Evolutionary conservation across 2,797 vertebrate genomes (phyloP), one percentile per base, ranked within the genome.

Genomic region (Muraenolepis orangiensis): DNA sequence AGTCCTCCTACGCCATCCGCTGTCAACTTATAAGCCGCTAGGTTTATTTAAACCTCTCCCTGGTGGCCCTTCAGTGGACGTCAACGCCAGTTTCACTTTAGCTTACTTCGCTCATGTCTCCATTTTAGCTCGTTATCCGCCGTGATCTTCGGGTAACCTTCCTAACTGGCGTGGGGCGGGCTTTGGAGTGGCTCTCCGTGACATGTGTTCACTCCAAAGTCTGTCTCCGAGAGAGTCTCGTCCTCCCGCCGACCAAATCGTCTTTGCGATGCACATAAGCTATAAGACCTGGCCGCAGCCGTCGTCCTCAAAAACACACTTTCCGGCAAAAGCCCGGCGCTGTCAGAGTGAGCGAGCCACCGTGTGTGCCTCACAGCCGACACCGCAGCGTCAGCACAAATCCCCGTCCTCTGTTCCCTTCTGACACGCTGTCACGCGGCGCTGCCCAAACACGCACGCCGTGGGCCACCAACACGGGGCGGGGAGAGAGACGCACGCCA

Each of bases 381-480:
- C 26, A 11, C 4, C 7, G 28, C n/a, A n/a, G n/a, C 16, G 64
- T 66, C 64, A 66, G 64, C 64, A 66, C 0, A 66, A 30, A 66
- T 66, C 26, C 64, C 14, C 64, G 64, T 66, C 64, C 64, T 66
- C 64, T 26, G 26, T 18, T 30, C 26, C 26, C n/a, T n/a, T n/a
- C n/a, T n/a, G 64, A 66, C 64, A 18, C 64, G 23, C 40, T 57
- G 64, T 66, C 64, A 66, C 64, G 18, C 26, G 4, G 6, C 1
- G 29, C 61, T 66, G 16, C 26, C 29, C 38, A 10, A 2, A 10
- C 6, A 40, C 38, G 38, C 38, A 40, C 38, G 11, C 2, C 38
- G 64, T 30, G 11, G 81, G 80, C 42, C 42, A 74, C 69, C 51
- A 72, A 77, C 81, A 77, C 29, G 28, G 28, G 69, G 67, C 72